phyloP scores from a whole-genome alignment of 2,888 invertebrate genomes.

The Stramonita haemastoma region DNA sequence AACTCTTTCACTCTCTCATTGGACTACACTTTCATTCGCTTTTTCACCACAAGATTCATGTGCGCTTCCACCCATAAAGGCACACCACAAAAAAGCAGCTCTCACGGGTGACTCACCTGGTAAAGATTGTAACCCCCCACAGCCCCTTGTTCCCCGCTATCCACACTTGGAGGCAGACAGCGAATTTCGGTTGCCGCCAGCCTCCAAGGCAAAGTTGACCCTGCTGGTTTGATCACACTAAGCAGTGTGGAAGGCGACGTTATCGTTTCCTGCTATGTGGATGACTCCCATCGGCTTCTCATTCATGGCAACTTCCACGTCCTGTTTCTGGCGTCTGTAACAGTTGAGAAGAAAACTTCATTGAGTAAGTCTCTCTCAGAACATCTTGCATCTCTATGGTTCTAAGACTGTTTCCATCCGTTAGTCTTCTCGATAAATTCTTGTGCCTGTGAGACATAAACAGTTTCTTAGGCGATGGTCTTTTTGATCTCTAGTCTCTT shows the following conservation, averaged over 20 bases:
- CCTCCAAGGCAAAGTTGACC: conserved; percentile 20
- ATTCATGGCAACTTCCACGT: conserved; percentile 9
- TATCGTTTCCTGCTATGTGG: neutral
- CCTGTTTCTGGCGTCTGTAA: conserved; percentile 31
- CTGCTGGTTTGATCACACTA: conserved; percentile 26
- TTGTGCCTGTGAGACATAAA: no score
- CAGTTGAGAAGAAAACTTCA: no score
- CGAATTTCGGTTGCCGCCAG: neutral
- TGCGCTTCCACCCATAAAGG: neutral
- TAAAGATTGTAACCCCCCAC: conserved; percentile 18
- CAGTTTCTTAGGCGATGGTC: no score
- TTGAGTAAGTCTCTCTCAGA: no score
- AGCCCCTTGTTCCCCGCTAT: neutral
- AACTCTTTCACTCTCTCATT: no score
- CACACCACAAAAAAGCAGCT: neutral
- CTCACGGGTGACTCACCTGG: neutral
- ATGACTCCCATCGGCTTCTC: neutral
- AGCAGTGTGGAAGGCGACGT: conserved; percentile 29
- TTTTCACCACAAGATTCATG: no score
- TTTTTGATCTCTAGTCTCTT: no score
- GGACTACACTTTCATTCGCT: no score
- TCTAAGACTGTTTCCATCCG: no score
- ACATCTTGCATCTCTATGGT: no score
- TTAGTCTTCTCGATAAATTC: no score
- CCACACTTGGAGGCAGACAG: conserved; percentile 7